These are phyloP conservation scores for Heterohyrax brucei DNA, from an alignment of 2,797 vertebrate species.

Conservation along the genomic window DNA sequence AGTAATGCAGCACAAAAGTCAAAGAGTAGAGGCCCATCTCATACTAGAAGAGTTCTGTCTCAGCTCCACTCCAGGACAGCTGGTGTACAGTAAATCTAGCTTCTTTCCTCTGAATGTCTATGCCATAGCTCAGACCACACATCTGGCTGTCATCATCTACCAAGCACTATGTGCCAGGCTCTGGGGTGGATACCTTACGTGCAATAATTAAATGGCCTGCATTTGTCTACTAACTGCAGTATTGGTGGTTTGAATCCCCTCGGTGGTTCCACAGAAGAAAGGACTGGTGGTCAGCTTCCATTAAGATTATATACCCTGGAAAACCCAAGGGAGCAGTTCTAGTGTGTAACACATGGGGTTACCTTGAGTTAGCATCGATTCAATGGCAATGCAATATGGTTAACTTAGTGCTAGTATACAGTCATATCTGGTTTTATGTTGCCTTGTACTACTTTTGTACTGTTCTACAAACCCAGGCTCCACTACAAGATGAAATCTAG, in stretches of 20 bases:
- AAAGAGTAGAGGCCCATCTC: neutral
- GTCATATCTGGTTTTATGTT: neutral
- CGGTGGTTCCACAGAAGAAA: neutral
- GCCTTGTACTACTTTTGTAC: neutral
- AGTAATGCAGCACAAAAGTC: neutral
- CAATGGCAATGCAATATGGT: neutral
- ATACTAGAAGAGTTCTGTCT: neutral
- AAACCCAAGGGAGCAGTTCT: neutral
- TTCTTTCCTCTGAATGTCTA: neutral
- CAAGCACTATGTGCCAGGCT: neutral
- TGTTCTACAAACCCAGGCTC: neutral
- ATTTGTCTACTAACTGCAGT: neutral
- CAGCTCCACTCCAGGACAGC: neutral
- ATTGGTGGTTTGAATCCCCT: neutral
- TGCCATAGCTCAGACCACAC: neutral
- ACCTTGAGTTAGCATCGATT: neutral
- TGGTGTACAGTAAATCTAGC: no score
- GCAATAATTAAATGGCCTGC: neutral
- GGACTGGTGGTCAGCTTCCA: neutral
- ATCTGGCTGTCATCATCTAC: neutral
- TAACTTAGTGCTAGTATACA: neutral
- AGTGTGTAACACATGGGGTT: neutral
- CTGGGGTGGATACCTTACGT: neutral
- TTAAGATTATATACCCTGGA: no score
- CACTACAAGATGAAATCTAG: neutral